Conservation (phyloP, 2,888 invertebrate genomes). For the Rhynchonema sp. region DNA sequence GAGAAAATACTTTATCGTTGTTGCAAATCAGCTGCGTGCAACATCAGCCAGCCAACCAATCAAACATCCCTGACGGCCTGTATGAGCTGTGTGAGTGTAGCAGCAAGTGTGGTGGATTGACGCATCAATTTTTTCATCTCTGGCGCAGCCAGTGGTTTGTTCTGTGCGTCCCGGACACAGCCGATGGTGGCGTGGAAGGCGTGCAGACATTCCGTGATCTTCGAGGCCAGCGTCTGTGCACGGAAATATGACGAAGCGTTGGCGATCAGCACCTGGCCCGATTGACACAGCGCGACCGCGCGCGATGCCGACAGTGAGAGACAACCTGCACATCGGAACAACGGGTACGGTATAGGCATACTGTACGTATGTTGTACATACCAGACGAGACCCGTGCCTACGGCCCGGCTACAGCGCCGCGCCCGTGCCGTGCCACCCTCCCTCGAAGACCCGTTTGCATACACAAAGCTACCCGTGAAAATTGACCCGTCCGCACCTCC, state of each 20-base stretch:
- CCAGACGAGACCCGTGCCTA: no score
- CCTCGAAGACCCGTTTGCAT: no score
- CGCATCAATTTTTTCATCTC: slow-evolving; percentile 11
- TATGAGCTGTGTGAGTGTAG: slow-evolving; percentile 12
- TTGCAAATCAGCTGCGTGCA: no score
- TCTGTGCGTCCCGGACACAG: not conserved
- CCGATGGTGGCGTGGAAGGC: not conserved
- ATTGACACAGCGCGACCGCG: not conserved
- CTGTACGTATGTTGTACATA: no score
- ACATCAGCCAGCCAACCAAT: no score
- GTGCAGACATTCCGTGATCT: not conserved
- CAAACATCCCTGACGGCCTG: slow-evolving; percentile 10
- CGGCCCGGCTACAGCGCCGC: no score
- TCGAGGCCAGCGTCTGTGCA: not conserved
- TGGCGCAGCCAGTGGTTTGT: not conserved
- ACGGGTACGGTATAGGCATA: no score
- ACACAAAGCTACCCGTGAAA: no score
- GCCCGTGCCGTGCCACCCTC: no score
- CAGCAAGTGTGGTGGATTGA: slow-evolving; percentile 12
- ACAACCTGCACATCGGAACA: no score
- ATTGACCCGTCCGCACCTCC: no score
- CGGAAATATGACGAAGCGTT: not conserved
- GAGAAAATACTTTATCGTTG: no score
- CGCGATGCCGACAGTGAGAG: not conserved
- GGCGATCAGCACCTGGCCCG: not conserved